phyloP scores from a whole-genome alignment of 2,797 vertebrate species.

The Spinus pinus region DNA sequence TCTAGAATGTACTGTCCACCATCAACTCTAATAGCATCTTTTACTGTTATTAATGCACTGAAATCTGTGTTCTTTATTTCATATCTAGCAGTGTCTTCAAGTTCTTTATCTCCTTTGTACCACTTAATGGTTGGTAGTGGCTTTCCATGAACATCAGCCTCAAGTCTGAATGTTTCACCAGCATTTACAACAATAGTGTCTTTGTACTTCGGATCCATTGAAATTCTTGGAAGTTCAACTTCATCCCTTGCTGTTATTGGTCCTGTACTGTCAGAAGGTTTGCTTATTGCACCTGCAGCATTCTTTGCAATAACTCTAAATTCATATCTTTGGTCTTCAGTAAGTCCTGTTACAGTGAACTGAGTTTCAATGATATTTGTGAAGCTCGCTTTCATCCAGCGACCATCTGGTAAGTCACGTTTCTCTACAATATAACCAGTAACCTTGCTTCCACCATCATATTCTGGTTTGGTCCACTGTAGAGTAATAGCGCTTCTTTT shows the following conservation, averaged over 20 bases:
- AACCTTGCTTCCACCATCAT: slow-evolving; percentile 96
- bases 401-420: slow-evolving; percentile 95
- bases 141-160: slow-evolving; percentile 93
- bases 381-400: slow-evolving; percentile 97
- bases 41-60: slow-evolving; percentile 88
- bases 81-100: slow-evolving; percentile 89
- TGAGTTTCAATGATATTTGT: slow-evolving; percentile 97
- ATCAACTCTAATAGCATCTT: slow-evolving; percentile 91
- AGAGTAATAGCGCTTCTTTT: slow-evolving; percentile 91
- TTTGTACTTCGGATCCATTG: slow-evolving; percentile 94
- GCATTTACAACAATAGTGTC: slow-evolving; percentile 90
- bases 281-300: slow-evolving; percentile 91
- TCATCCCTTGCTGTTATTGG: slow-evolving; percentile 93
- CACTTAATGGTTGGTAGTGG: slow-evolving; percentile 91
- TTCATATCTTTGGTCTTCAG: slow-evolving; percentile 94
- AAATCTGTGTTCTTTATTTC: slow-evolving; percentile 93
- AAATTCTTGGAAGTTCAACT: slow-evolving; percentile 91
- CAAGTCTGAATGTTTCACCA: slow-evolving; percentile 91
- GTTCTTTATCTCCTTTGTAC: slow-evolving; percentile 90
- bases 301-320: slow-evolving; percentile 99
- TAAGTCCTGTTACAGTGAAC: slow-evolving; percentile 91
- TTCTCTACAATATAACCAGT: slow-evolving; percentile 96
- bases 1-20: slow-evolving; percentile 90
- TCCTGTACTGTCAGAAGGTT: slow-evolving; percentile 95
- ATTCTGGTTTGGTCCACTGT: slow-evolving; percentile 95